phyloP scores from a whole-genome alignment of 2,888 invertebrate species.

The Trichogramma evanescens region DNA sequence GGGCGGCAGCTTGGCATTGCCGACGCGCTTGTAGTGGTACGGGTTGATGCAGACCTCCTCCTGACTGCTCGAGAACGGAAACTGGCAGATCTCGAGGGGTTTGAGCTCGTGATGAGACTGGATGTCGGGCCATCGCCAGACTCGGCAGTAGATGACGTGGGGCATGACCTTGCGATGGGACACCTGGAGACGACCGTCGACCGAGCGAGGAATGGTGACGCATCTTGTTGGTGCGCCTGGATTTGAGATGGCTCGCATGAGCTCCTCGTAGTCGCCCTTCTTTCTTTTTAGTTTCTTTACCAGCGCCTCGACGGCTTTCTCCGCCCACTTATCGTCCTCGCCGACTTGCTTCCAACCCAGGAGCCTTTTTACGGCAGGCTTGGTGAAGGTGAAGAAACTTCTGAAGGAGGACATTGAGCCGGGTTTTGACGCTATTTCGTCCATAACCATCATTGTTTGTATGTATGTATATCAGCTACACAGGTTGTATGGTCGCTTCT shows the following conservation, averaged over 20 bases:
- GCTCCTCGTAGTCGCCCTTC: neutral
- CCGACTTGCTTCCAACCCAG: neutral
- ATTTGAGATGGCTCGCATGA: neutral
- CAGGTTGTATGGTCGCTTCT: too few species aligned
- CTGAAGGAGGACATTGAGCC: neutral
- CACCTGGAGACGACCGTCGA: neutral
- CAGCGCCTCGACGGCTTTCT: neutral
- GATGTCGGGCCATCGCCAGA: neutral
- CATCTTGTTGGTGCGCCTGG: neutral
- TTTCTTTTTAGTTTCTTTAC: conserved; percentile 3
- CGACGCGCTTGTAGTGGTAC: neutral
- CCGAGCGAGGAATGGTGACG: neutral
- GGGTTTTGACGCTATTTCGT: too few species aligned
- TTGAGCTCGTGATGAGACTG: neutral
- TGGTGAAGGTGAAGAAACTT: neutral
- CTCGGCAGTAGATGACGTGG: neutral
- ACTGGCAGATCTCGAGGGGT: neutral
- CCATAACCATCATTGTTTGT: too few species aligned
- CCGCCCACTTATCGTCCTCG: neutral
- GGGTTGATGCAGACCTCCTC: neutral
- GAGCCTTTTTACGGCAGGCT: neutral
- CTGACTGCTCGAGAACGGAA: neutral
- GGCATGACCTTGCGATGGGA: neutral
- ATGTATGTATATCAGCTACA: too few species aligned
- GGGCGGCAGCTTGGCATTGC: neutral